phyloP scores from a whole-genome alignment of 1,140 invertebrate genomes.

The Harlomillsia oculata region DNA sequence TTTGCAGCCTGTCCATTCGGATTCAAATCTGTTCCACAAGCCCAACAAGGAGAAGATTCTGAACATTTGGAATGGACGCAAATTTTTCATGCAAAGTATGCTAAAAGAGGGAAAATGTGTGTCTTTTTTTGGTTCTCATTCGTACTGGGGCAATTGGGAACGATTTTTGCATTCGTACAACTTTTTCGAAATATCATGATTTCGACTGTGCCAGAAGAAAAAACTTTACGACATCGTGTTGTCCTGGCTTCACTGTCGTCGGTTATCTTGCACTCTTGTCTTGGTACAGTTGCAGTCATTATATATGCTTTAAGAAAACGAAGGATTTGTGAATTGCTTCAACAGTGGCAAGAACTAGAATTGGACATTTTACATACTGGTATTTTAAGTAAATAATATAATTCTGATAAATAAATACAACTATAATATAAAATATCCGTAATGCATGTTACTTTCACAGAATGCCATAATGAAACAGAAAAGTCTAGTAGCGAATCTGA shows the following conservation, averaged over 20 bases:
- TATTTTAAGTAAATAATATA: neutral
- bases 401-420: neutral
- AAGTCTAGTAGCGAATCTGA: neutral
- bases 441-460: neutral
- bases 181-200: neutral
- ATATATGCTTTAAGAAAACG: too few species aligned
- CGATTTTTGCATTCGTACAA: conserved; percentile 1
- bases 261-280: neutral
- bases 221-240: neutral
- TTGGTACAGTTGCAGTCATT: too few species aligned
- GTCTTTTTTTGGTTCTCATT: too few species aligned
- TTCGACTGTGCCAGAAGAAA: neutral
- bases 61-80: too few species aligned
- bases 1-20: too few species aligned
- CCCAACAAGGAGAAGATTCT: too few species aligned
- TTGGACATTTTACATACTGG: neutral
- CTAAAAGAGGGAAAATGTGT: too few species aligned
- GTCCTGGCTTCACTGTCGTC: too few species aligned
- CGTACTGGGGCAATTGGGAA: neutral
- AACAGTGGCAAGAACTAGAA: conserved; percentile 1
- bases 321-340: neutral
- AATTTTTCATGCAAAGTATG: too few species aligned
- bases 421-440: neutral
- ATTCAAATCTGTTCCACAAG: too few species aligned
- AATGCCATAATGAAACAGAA: neutral